phyloP scores from a whole-genome alignment of 2,888 invertebrate species.

The Ornithoptera priamus region DNA sequence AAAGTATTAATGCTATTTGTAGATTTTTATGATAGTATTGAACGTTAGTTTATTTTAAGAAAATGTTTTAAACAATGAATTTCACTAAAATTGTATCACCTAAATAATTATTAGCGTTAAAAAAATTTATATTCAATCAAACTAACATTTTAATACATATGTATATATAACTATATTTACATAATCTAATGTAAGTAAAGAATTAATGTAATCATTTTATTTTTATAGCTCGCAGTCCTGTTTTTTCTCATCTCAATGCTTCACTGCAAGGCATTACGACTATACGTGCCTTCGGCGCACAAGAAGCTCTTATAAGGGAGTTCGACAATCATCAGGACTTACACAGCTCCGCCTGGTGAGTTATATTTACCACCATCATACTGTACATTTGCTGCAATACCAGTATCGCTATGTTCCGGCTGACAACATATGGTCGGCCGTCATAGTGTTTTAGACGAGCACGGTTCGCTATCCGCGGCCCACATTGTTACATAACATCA shows the following conservation, averaged over 20 bases:
- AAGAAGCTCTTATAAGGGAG: constrained; percentile 87
- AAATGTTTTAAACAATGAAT: too few relatives aligned
- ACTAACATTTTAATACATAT: neutral
- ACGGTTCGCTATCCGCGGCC: too few relatives aligned
- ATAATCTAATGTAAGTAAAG: constrained; percentile 13
- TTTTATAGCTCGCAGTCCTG: constrained; percentile 91
- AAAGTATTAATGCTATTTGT: neutral
- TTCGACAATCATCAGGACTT: constrained; percentile 91
- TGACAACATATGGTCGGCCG: too few relatives aligned
- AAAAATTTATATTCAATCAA: too few relatives aligned
- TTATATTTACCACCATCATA: constrained; percentile 1
- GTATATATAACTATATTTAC: neutral
- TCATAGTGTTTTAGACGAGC: too few relatives aligned
- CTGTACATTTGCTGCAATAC: too few relatives aligned
- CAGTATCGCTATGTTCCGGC: too few relatives aligned
- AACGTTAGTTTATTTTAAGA: too few relatives aligned
- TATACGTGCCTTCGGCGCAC: constrained; percentile 92
- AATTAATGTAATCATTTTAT: neutral
- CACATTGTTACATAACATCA: too few relatives aligned
- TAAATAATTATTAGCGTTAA: too few relatives aligned
- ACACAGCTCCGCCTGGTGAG: constrained; percentile 92
- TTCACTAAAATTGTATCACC: too few relatives aligned
- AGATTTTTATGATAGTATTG: neutral
- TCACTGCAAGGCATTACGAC: constrained; percentile 94
- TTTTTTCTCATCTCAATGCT: constrained; percentile 96